Base-by-base conservation (phyloP, 2,113 vertebrate species). In the Equus przewalskii region DNA sequence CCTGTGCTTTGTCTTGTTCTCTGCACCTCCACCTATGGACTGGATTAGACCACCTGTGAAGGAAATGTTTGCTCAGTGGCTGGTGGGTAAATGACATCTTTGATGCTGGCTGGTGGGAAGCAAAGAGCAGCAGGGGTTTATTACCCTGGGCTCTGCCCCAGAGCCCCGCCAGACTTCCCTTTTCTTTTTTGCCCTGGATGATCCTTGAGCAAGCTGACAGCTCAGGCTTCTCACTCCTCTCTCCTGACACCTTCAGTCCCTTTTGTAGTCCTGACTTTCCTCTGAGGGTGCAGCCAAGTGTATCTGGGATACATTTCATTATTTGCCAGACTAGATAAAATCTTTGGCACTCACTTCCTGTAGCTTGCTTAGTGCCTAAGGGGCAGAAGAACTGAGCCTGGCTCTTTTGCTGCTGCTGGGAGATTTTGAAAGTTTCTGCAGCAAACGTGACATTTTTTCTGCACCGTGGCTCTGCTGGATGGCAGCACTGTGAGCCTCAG, bases 1-100 rank as follows among this genome's bases (percentile, higher is more conserved):
- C 54, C 49, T 89, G 81, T 88, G 54, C 65, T 97, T 92, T 93
- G 75, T 84, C 80, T 95, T 89, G 44, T 44, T 92, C 80, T 58
- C 26, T 92, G 72, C 9, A 78, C 60, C 60, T 97, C 92, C 33
- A 70, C 88, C 60, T 85, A n/a, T 22, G 33, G 36, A 36, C 91
- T 21, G 19, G 30, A 51, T 84, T 24, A 67, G 94, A 91, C 96
- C 94, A 83, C 97, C 84, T 88, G 93, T 24, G 64, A 72, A 97
- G 94, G 51, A 85, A 85, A 58, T 19, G 11, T 89, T 87, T 85
- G 86, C 65, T 84, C 51, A 56, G 54, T 28, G 65, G 44, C 44
- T 86, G 24, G 12, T 30, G 56, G 36, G 28, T 56, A 96, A 94
- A 93, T 3, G 30, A 26, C 64, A 69, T 12, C 15, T 65, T 72